A percentile compares a stretch with the other conserved stretches of the same genome.
Evolutionary conservation across 1,140 invertebrate genomes (phyloP).

Genomic region (Trachymyrmex septentrionalis): DNA sequence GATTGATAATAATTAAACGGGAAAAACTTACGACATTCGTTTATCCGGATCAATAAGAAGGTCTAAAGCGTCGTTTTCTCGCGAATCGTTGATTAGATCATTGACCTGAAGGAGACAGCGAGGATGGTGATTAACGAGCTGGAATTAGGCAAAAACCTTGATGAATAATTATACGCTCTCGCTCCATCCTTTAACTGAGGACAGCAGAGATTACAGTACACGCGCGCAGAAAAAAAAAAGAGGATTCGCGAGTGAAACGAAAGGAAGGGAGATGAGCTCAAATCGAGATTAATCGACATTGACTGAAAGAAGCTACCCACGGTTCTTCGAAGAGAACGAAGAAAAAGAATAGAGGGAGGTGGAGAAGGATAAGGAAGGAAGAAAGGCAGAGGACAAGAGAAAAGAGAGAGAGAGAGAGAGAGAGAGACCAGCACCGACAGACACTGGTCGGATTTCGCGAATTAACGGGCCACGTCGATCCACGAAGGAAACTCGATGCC

Average conservation of each 20-base stretch:
- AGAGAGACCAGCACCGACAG: conserved; percentile 3
- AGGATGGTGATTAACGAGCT: conserved; percentile 74
- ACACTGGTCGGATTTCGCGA: conserved; percentile 60
- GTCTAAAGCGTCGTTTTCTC: conserved; percentile 59
- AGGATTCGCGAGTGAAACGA: conserved; percentile 1
- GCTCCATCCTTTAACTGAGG: conserved; percentile 45
- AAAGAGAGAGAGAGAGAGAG: no score
- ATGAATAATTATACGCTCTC: conserved; percentile 75
- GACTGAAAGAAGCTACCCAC: conserved; percentile 74
- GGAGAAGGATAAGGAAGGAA: background rate
- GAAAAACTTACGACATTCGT: background rate
- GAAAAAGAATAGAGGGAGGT: conserved; percentile 24
- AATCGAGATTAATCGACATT: conserved; percentile 81
- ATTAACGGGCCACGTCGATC: conserved; percentile 66
- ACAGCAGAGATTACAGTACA: conserved; percentile 51
- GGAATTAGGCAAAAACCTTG: conserved; percentile 74
- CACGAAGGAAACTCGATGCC: conserved; percentile 61
- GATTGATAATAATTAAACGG: conserved; percentile 13
- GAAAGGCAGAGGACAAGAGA: conserved; percentile 8
- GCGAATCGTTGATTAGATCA: conserved; percentile 45
- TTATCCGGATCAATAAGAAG: conserved; percentile 47
- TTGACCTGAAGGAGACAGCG: conserved; percentile 55
- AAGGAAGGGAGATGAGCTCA: conserved; percentile 59
- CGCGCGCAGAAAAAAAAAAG: conserved; percentile 54
- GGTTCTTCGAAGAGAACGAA: conserved; percentile 30